phyloP scores from a whole-genome alignment of 2,888 invertebrate species.

The Ophioninae sp. region DNA sequence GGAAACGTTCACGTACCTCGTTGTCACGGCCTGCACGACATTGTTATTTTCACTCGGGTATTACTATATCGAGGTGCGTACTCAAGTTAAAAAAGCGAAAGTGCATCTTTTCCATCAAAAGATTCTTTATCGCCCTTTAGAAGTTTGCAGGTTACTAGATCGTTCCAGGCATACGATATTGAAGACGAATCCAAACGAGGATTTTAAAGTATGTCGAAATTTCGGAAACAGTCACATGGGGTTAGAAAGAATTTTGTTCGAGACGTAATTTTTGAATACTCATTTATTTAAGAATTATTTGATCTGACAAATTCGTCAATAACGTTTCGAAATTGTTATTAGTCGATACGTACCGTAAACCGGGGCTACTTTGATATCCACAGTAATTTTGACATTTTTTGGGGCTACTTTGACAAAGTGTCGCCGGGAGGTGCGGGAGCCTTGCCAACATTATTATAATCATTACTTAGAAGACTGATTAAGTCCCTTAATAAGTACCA shows the following conservation, averaged over 20 bases:
- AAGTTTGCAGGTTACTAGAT: background rate
- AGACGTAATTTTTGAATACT: background rate
- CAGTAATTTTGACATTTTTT: too few species aligned
- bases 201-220: background rate
- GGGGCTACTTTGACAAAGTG: too few species aligned
- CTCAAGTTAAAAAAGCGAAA: background rate
- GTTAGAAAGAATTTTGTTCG: slow-evolving; percentile 29
- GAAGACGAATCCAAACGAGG: background rate
- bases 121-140: background rate
- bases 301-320: background rate
- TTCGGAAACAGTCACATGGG: slow-evolving; percentile 32
- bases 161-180: background rate
- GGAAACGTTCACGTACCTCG: slow-evolving; percentile 83
- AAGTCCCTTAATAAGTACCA: too few species aligned
- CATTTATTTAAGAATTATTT: background rate
- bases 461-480: too few species aligned
- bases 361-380: too few species aligned
- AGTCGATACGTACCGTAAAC: background rate
- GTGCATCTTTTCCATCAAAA: background rate
- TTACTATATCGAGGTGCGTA: slow-evolving; percentile 86
- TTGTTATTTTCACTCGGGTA: slow-evolving; percentile 89
- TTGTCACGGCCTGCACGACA: slow-evolving; percentile 87
- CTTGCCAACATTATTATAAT: too few species aligned
- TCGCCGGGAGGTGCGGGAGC: too few species aligned
- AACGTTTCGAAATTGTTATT: background rate